These are phyloP conservation scores for Iselma pallidipennis DNA, from an alignment of 2,888 invertebrate genomes.

Conservation along the genomic window DNA sequence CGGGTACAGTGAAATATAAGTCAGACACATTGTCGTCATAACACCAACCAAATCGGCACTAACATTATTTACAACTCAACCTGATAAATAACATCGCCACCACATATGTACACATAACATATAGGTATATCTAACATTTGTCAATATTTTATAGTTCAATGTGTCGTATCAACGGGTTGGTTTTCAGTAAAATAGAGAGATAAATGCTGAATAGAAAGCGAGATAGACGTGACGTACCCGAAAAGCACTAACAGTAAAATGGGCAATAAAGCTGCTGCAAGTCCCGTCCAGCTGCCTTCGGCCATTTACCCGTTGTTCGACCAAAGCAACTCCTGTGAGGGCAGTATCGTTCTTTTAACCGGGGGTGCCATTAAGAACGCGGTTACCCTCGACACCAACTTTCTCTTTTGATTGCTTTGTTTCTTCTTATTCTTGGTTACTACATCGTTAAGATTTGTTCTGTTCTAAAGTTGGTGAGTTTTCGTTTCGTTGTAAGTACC, in stretches of 20 bases:
- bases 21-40: background rate
- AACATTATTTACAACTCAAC: background rate
- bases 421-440: constrained; percentile 39
- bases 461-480: constrained; percentile 34
- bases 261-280: constrained; percentile 32
- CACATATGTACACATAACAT: background rate
- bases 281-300: constrained; percentile 27
- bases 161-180: background rate
- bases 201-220: background rate
- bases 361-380: constrained; percentile 40
- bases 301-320: constrained; percentile 35
- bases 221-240: background rate
- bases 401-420: constrained; percentile 44
- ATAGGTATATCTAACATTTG: background rate
- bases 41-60: background rate
- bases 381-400: constrained; percentile 41
- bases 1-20: background rate
- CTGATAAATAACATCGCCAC: background rate
- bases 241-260: constrained; percentile 27
- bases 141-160: background rate
- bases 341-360: constrained; percentile 41
- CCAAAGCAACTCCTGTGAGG: constrained; percentile 35
- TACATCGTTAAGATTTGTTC: constrained; percentile 43
- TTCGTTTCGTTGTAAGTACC: constrained; percentile 34
- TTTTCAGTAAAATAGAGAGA: background rate